Evolutionary conservation across 2,113 vertebrate genomes (phyloP), one percentile per base, ranked within the genome.

Genomic region (Condylura cristata): DNA sequence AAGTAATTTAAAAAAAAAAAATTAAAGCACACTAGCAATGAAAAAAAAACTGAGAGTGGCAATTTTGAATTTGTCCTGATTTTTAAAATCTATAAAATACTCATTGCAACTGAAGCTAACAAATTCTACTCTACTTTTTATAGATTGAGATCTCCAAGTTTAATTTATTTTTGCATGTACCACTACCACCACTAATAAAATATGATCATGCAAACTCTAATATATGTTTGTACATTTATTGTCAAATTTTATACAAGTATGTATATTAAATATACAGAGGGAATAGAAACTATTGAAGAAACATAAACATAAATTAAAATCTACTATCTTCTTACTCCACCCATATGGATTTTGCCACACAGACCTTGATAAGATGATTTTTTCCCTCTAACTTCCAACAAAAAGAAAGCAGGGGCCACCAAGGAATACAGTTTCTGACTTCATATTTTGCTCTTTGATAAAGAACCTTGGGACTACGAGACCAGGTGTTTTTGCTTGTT

Each of bases 261-360:
- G 76, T 53, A 61, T 72, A 89, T 68, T 93, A 53, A 60, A 8
- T 39, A 60, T 24, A 70, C 18, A 78, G 48, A 80, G 30, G 66
- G 46, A 78, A 86, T 5, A 85, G 53, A 81, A 65, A 24, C 37
- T 44, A 89, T 75, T 17, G 53, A 56, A 20, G 53, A 44, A 75
- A 95, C 90, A 92, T 83, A 80, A 83, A 44, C 70, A 63, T 48
- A 93, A 53, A 89, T 85, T 61, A 84, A 91, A 71, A 41, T 87
- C 72, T 76, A 63, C 18, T 56, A 44, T 76, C 44, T 88, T 85
- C 70, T 91, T 75, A 24, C 8, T 87, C n/a, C 26, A 26, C n/a
- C 14, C 28, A 30, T 76, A 26, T 79, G 53, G 56, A 81, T 58
- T 56, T 2, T 83, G 28, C 26, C 82, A 16, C 39, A 63, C 37